Evolutionary conservation across 2,113 vertebrate genomes (phyloP), one percentile per base, ranked within the genome.

Genomic region (Gobio gobio): DNA sequence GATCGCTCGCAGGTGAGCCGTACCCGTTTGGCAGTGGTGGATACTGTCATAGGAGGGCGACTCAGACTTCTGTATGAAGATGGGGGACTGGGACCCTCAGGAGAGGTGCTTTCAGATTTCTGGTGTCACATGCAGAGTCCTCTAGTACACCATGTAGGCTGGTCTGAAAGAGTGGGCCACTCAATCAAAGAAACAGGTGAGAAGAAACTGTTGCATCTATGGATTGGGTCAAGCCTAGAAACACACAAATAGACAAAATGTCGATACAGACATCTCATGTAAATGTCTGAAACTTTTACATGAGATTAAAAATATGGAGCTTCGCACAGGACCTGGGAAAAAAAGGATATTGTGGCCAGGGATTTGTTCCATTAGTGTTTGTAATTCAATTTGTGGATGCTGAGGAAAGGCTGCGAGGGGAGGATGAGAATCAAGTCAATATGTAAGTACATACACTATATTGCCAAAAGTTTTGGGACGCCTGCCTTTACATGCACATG

Each of bases 51-150:
- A 0, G 98, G 97, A 0, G 97, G 97, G 4, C 96, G 98, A n/a
- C 93, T 99, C 47, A 95, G 94, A 74, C 95, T 99, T 51, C 92
- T 97, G 61, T 98, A 98, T 10, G 93, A 94, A 24, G 97, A 98
- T 0, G 96, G 94, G 0, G 95, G 96, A 73, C 93, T 91, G 0
- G 96, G 93, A 40, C 64, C 89, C 40, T 88, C 86, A 0, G 91
- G 89, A 3, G 92, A 93, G 20, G n/a, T 72, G 0, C 40, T 88
- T 2, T 85, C 89, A 0, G 96, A 97, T 56, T 98, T 99, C 90
- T 99, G 98, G 98, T 99, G 98, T 90, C 97, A 99, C 91, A 96
- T 96, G 95, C 95, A 94, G 94, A 98, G 97, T 88, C 96, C 97
- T 0, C 92, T 99, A 70, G 93, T 99, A 84, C 97, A 99, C 87